These are phyloP conservation scores for Sitophilus oryzae DNA, from an alignment of 1,140 invertebrate genomes.

Conservation along the genomic window DNA sequence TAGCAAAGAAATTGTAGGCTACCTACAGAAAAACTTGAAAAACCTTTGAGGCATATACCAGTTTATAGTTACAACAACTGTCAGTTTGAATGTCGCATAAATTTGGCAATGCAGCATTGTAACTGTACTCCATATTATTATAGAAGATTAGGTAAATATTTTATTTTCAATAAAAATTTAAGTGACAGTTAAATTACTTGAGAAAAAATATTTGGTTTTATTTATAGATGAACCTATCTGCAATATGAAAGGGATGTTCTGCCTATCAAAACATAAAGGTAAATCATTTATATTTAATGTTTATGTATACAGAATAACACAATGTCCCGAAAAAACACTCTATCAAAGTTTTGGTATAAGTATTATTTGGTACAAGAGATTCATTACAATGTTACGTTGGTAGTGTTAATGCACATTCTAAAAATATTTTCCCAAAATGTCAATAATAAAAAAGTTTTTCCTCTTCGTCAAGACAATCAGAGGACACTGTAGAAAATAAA, in stretches of 20 bases:
- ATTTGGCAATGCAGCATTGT: conserved; percentile 51
- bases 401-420: too few species aligned
- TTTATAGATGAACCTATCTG: conserved; percentile 49
- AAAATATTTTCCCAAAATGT: too few species aligned
- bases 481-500: too few species aligned
- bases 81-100: conserved; percentile 56
- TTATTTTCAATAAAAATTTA: too few species aligned
- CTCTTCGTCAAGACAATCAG: too few species aligned
- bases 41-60: conserved; percentile 49
- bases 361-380: too few species aligned
- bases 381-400: too few species aligned
- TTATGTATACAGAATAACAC: too few species aligned
- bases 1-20: conserved; percentile 28
- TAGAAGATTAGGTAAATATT: conserved; percentile 29
- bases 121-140: conserved; percentile 59
- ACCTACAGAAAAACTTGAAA: conserved; percentile 10
- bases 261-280: conserved; percentile 54
- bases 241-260: conserved; percentile 51
- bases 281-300: neutral
- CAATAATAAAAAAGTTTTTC: too few species aligned
- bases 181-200: neutral
- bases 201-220: neutral
- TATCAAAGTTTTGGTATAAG: too few species aligned
- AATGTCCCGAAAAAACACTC: too few species aligned
- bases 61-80: conserved; percentile 59